Evolutionary conservation across 2,888 invertebrate species (phyloP).

Genomic region (Urechis unicinctus): DNA sequence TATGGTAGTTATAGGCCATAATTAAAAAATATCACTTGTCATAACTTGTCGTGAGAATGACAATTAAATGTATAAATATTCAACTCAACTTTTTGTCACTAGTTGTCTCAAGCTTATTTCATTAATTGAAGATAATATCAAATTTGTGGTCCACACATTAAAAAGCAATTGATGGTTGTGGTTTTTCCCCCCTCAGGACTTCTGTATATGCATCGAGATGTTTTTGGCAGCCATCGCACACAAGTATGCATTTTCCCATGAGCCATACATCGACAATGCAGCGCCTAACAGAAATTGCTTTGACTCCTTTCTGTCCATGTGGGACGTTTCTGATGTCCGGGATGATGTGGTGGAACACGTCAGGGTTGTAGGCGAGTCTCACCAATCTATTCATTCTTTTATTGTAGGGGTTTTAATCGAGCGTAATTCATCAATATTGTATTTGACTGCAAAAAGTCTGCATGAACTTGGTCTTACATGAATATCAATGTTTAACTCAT

Average conservation of each 20-base stretch:
- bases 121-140: too few relatives aligned
- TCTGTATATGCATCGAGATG: slow-evolving; percentile 96
- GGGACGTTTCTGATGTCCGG: slow-evolving; percentile 93
- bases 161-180: too few relatives aligned
- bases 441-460: not conserved
- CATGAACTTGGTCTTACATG: too few relatives aligned
- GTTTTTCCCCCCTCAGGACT: slow-evolving; percentile 81
- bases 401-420: too few relatives aligned
- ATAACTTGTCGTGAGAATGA: too few relatives aligned
- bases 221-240: slow-evolving; percentile 91
- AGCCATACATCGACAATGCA: slow-evolving; percentile 65
- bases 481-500: too few relatives aligned
- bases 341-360: slow-evolving; percentile 88
- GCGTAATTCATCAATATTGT: not conserved
- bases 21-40: too few relatives aligned
- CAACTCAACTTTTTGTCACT: not conserved
- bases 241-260: slow-evolving; percentile 91
- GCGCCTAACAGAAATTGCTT: slow-evolving; percentile 52
- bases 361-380: slow-evolving; percentile 70
- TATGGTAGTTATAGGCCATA: too few relatives aligned
- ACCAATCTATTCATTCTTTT: too few relatives aligned
- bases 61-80: too few relatives aligned
- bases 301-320: slow-evolving; percentile 82
- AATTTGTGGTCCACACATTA: too few relatives aligned
- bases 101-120: too few relatives aligned